Percentiles rank a stretch among this genome's conserved stretches.
Evolutionary conservation across 1,140 invertebrate genomes (phyloP).

Genomic region (Apis cerana): DNA sequence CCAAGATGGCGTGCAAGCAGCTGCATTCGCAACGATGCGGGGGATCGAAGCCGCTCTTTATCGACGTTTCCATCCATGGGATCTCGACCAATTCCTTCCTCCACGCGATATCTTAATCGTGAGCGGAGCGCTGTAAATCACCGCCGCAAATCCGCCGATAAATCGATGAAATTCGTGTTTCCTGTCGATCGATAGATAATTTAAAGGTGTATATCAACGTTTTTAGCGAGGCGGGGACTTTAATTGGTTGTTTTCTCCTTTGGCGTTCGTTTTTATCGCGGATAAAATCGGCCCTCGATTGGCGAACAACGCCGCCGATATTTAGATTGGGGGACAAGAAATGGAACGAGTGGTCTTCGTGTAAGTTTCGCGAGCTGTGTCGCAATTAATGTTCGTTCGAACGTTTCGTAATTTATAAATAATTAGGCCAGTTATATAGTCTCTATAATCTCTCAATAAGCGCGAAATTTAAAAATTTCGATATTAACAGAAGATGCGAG

Average conservation of each 20-base stretch:
- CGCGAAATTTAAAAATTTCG: too few relatives aligned
- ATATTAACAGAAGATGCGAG: too few relatives aligned
- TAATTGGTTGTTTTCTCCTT: neutral
- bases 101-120: conserved; percentile 21
- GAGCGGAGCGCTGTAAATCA: conserved; percentile 4
- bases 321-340: neutral
- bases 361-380: neutral
- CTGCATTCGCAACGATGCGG: neutral
- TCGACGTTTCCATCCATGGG: conserved; percentile 40
- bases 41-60: conserved; percentile 25
- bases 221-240: neutral
- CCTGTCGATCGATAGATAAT: too few relatives aligned
- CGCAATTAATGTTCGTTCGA: neutral
- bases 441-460: too few relatives aligned
- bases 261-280: neutral
- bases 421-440: too few relatives aligned
- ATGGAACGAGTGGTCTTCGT: neutral
- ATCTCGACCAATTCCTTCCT: conserved; percentile 30
- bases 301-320: neutral
- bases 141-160: too few relatives aligned
- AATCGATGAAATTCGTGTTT: too few relatives aligned
- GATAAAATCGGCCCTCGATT: neutral
- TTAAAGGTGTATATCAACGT: neutral
- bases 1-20: neutral
- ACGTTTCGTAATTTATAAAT: neutral